These are phyloP conservation scores for Nasonovia ribisnigri DNA, from an alignment of 2,888 invertebrate species.

Conservation along the genomic window DNA sequence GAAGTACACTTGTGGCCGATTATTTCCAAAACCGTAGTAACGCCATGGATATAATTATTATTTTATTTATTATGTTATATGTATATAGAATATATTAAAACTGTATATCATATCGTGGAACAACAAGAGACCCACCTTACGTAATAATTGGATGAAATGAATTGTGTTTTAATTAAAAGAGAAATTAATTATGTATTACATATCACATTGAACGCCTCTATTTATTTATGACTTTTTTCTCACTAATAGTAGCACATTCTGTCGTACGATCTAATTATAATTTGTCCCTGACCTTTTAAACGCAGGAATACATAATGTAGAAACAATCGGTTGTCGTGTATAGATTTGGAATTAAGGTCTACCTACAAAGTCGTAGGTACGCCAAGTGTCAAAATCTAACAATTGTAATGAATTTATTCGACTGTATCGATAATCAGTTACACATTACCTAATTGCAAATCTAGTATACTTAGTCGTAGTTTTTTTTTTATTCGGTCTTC, in stretches of 20 bases:
- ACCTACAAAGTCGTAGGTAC: neutral
- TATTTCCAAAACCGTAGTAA: neutral
- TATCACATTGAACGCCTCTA: neutral
- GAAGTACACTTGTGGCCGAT: neutral
- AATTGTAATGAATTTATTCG: conserved; percentile 46
- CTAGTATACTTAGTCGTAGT: neutral
- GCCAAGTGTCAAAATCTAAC: neutral
- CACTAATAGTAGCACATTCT: neutral
- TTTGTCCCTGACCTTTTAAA: conserved; percentile 59
- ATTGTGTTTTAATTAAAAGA: conserved; percentile 17
- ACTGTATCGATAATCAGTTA: conserved; percentile 46
- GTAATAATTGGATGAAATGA: neutral
- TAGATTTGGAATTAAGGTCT: conserved; percentile 29
- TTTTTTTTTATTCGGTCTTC: conserved; percentile 29
- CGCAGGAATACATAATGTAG: conserved; percentile 16
- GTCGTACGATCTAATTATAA: conserved; percentile 28
- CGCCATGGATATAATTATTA: neutral
- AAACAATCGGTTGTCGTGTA: neutral
- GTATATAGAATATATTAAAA: neutral
- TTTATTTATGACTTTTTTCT: neutral
- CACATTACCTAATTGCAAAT: conserved; percentile 15
- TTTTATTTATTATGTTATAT: too few species aligned
- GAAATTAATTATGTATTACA: conserved; percentile 10
- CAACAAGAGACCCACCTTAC: neutral
- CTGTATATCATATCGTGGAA: neutral